Conservation (phyloP, 1,140 invertebrate genomes). For the Radopholus similis region DNA sequence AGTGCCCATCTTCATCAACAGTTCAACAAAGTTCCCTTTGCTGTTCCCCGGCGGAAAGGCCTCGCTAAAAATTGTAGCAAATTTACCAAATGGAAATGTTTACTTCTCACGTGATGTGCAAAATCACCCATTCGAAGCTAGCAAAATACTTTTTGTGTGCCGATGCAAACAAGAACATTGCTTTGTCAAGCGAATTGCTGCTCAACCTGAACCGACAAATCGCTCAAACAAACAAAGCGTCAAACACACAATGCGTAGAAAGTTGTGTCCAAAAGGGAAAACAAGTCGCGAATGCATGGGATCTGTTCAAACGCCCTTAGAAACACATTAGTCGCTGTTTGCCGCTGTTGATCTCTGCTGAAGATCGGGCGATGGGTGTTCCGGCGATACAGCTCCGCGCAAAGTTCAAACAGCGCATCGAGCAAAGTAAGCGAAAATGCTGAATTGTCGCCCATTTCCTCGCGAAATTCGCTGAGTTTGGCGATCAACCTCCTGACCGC, state of each 20-base stretch:
- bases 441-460: neutral
- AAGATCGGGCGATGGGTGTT: constrained; percentile 7
- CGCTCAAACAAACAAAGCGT: neutral
- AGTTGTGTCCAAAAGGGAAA: neutral
- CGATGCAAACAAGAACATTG: neutral
- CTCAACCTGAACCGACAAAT: neutral
- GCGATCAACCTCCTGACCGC: neutral
- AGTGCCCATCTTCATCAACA: neutral
- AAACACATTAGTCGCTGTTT: neutral
- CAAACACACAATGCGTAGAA: neutral
- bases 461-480: neutral
- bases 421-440: constrained; percentile 2
- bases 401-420: constrained; percentile 13
- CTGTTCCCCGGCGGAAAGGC: constrained; percentile 6
- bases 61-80: neutral
- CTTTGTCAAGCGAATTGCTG: neutral
- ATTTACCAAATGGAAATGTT: neutral
- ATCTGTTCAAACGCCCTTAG: constrained; percentile 9
- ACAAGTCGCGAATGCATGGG: neutral
- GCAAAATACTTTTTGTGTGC: neutral
- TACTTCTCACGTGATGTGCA: constrained; percentile 4
- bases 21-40: too few species aligned
- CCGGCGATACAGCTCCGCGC: neutral
- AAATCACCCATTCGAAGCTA: constrained; percentile 11
- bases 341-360: neutral